Evolutionary conservation across 1,140 invertebrate species (phyloP).

Genomic region (Pissodes strobi): DNA sequence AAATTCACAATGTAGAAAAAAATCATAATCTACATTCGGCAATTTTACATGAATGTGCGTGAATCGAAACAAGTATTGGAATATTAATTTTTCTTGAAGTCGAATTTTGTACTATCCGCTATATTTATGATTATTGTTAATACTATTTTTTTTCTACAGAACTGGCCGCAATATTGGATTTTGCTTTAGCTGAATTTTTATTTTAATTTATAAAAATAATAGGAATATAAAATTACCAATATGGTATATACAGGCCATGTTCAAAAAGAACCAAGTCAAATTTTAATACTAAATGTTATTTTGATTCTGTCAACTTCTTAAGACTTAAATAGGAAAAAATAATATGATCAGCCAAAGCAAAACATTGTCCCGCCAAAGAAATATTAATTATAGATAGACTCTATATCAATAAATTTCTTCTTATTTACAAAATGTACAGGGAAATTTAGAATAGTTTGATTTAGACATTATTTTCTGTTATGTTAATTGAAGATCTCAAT

Average conservation of each 20-base stretch:
- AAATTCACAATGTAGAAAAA: slow-evolving; percentile 7
- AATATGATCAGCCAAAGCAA: slow-evolving; percentile 20
- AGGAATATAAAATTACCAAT: slow-evolving; percentile 27
- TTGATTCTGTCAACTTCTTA: slow-evolving; percentile 16
- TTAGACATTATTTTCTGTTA: slow-evolving; percentile 48
- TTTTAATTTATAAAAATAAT: slow-evolving; percentile 22
- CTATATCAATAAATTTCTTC: slow-evolving; percentile 28
- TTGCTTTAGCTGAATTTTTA: slow-evolving; percentile 21
- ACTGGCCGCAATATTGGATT: slow-evolving; percentile 20
- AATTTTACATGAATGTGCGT: too few species aligned
- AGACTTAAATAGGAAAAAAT: slow-evolving; percentile 15
- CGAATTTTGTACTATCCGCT: slow-evolving; percentile 13
- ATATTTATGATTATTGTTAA: slow-evolving; percentile 10
- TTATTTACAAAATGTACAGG: slow-evolving; percentile 56
- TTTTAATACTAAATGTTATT: slow-evolving; percentile 10
- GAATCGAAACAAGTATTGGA: too few species aligned
- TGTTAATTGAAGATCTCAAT: too few species aligned
- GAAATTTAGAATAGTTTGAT: slow-evolving; percentile 53
- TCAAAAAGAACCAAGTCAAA: slow-evolving; percentile 18
- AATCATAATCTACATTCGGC: background rate
- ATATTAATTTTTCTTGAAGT: too few species aligned
- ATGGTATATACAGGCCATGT: slow-evolving; percentile 25
- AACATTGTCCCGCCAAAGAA: slow-evolving; percentile 8
- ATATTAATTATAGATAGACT: slow-evolving; percentile 21
- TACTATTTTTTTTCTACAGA: slow-evolving; percentile 27